Base-by-base conservation (phyloP, 2,888 invertebrate species). In the Theretra japonica region DNA sequence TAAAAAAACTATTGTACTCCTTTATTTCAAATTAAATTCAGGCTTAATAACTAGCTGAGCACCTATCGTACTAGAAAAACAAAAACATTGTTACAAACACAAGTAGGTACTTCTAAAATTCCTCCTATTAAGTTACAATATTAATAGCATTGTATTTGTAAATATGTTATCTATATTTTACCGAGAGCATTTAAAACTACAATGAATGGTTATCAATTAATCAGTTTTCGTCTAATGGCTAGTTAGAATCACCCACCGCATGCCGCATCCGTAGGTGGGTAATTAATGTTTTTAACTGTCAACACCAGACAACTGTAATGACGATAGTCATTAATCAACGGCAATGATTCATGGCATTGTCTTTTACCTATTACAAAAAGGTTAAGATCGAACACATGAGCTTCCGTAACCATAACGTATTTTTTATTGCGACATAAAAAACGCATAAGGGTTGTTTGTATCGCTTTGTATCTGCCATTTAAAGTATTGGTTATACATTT, bases 271-370 rank as follows among this genome's bases (percentile, higher is more conserved):
- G 84, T 83, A 81, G 86, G 84, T 79, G 79, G 81, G 78, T 86
- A 83, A 86, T 86, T 86, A 85, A 86, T 86, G 84, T 82, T 83
- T 85, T 83, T 82, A 80, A 81, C 82, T 82, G 86, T 85, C 87
- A 83, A 81, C 82, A 79, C 73, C 75, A 80, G 81, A 84, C 83
- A 82, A 82, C 79, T 82, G 76, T 82, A 82, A 84, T 81, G 81
- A 79, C 75, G 77, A 74, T 68, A 74, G 79, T 76, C 79, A 83
- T 86, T 80, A 77, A 86, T 86, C 85, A 86, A 80, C 70, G 70
- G 73, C 70, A 72, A 80, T 83, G 83, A 85, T 82, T 78, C 78
- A 82, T 80, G 75, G 73, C 69, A 72, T 41, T 23, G 68, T 25
- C 58, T 71, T 72, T 74, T 75, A 68, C 21, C 65, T 74, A 75